Evolutionary conservation across 1,140 invertebrate species (phyloP), one percentile per base, ranked within the genome.

Genomic region (Helicorthomorpha holstii): DNA sequence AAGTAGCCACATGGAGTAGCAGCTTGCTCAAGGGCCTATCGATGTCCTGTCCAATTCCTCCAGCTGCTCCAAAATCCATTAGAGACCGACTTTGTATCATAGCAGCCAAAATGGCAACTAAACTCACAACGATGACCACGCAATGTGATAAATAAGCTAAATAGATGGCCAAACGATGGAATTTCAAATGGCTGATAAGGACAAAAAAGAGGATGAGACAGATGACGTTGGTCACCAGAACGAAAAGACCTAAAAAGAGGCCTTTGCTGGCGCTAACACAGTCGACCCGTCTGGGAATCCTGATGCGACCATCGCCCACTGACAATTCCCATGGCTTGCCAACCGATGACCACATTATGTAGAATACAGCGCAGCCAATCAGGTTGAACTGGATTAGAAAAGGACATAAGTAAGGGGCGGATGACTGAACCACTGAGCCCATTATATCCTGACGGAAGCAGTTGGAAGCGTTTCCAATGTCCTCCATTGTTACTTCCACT

Each of bases 321-420:
- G 58, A 54, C 23, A 58, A 55, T 22, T 22, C 19, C 7, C 26
- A 16, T 3, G 16, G 81, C 58, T 83, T 78, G 34, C 87, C 86
- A 66, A 94, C 92, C 67, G 91, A 88, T 62, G 85, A 85, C 91
- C 91, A 97, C 81, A 97, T 95, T 43, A 96, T 87, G 66, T 94
- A 97, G 60, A 97, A 83, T 23, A 98, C 88, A 48, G 92, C 91
- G 23, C 93, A 92, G 21, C 89, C 91, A 63, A 98, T 95, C 44
- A 98, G 70, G 54, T 89, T 92, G 67, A 96, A 97, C 66, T 97
- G 90, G 60, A 97, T 91, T 57, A 95, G 95, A 66, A 93, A 93
- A 1, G 91, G 92, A 69, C 88, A 96, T 22, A 96, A 72, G 66
- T 91, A 95, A 1, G 90, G 89, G 3, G 86, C 85, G 1, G 87